Evolutionary conservation across 2,888 invertebrate species (phyloP).

Genomic region (Nephrotoma appendiculata): DNA sequence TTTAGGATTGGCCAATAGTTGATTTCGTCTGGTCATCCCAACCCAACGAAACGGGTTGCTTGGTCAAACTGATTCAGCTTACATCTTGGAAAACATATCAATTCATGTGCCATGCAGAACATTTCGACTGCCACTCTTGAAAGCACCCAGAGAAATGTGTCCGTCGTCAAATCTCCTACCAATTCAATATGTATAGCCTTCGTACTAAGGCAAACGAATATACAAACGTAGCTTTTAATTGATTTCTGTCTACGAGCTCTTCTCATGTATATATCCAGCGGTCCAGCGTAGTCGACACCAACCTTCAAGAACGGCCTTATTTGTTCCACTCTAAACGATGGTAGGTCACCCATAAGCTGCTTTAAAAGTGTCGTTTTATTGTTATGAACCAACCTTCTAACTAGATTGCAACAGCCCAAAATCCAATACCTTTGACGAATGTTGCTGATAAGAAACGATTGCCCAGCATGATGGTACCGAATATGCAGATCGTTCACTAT

Average conservation of each 20-base stretch:
- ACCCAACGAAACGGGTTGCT: too few species aligned
- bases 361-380: background rate
- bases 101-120: too few species aligned
- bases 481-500: slow-evolving; percentile 5
- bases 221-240: slow-evolving; percentile 16
- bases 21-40: too few species aligned
- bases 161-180: slow-evolving; percentile 9
- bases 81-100: too few species aligned
- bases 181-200: slow-evolving; percentile 9
- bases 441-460: slow-evolving; percentile 9
- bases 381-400: slow-evolving; percentile 3
- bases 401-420: slow-evolving; percentile 6
- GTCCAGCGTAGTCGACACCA: slow-evolving; percentile 15
- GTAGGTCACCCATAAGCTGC: slow-evolving; percentile 17
- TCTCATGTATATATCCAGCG: slow-evolving; percentile 10
- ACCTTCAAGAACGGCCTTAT: slow-evolving; percentile 10
- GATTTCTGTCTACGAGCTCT: slow-evolving; percentile 12
- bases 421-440: slow-evolving; percentile 15
- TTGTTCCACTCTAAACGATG: slow-evolving; percentile 7
- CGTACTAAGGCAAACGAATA: slow-evolving; percentile 17
- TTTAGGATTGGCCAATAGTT: too few species aligned
- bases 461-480: slow-evolving; percentile 12
- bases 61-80: too few species aligned
- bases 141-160: slow-evolving; percentile 17
- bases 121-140: too few species aligned